These are phyloP conservation scores for Pangasius krempfi DNA, from an alignment of 2,797 vertebrate species.

Conservation along the genomic window DNA sequence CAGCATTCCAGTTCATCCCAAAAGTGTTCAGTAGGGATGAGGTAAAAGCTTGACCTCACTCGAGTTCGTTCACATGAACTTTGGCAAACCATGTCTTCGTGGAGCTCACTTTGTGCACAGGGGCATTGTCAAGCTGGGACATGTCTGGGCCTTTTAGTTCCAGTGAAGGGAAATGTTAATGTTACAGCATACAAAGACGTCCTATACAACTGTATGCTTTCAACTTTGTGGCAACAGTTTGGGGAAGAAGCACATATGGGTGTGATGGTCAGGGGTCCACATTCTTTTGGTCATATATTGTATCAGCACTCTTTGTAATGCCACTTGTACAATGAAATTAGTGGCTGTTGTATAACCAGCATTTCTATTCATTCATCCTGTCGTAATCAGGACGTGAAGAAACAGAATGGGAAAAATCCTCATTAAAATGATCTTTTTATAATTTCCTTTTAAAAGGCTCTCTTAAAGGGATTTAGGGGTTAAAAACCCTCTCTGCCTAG, in stretches of 20 bases:
- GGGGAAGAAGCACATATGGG: neutral
- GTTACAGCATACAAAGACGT: neutral
- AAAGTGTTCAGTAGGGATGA: neutral
- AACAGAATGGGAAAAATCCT: neutral
- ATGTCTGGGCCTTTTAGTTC: neutral
- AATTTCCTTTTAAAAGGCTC: too few relatives aligned
- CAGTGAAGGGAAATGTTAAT: neutral
- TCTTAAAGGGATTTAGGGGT: too few relatives aligned
- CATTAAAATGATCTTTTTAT: too few relatives aligned
- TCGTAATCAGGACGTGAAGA: neutral
- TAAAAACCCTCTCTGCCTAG: too few relatives aligned
- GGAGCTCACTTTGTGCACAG: too few relatives aligned
- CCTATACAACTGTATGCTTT: neutral
- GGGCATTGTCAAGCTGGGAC: neutral
- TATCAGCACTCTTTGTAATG: neutral
- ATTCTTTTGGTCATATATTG: neutral
- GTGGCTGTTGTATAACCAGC: too few relatives aligned
- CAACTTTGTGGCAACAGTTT: neutral
- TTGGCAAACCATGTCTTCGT: neutral
- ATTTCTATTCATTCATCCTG: too few relatives aligned
- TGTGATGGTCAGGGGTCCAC: neutral
- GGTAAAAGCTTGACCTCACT: neutral
- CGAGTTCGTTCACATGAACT: neutral
- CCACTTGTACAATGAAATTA: neutral
- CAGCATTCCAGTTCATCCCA: neutral